These are phyloP conservation scores for Gymnorhina tibicen DNA, from an alignment of 2,113 vertebrate species.

Conservation along the genomic window DNA sequence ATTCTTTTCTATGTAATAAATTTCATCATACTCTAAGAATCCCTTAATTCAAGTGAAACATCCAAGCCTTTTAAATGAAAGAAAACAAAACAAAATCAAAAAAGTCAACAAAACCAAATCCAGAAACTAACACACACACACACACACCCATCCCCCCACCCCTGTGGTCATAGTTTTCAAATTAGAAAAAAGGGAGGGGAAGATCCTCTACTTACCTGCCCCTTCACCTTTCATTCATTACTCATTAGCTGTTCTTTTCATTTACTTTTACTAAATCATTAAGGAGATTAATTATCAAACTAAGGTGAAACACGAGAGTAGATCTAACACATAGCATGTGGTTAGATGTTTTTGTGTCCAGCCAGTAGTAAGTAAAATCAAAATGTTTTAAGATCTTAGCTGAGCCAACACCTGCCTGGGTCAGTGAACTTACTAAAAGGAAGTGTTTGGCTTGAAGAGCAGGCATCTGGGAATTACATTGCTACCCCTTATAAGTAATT, in stretches of 20 bases:
- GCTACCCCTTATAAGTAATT: not conserved
- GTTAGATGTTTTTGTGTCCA: not conserved
- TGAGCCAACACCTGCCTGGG: not conserved
- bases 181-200: not conserved
- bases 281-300: not conserved
- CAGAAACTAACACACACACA: not conserved
- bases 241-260: not conserved
- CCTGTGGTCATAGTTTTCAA: not conserved
- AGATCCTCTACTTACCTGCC: not conserved
- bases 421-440: not conserved
- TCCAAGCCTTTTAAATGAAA: not conserved
- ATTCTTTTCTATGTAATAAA: not conserved
- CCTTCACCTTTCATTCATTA: not conserved
- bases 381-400: not conserved
- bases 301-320: not conserved
- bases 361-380: not conserved
- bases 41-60: not conserved
- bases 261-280: not conserved
- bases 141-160: no score
- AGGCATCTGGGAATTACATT: not conserved
- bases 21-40: not conserved
- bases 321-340: not conserved
- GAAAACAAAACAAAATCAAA: not conserved
- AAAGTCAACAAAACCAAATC: not conserved
- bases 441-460: not conserved